Evolutionary conservation across 2,888 invertebrate genomes (phyloP), one percentile per base, ranked within the genome.

Genomic region (Mechanitis mazaeus): DNA sequence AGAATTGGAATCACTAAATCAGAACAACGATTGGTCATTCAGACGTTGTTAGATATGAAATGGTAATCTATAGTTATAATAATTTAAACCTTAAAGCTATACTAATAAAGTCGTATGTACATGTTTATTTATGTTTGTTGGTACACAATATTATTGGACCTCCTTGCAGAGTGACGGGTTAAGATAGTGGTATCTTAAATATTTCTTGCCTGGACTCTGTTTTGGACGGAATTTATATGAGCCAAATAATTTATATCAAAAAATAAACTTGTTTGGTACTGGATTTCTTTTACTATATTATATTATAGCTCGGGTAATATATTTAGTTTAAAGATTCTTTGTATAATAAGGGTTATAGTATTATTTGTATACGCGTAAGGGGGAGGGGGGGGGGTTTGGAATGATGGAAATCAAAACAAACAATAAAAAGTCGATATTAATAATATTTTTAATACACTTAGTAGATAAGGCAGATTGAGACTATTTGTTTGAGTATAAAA

Each of bases 111-210:
- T 45, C 56, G 56, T 28, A 33, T 47, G 7, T 11, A 28, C 11
- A 38, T 12, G 59, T 20, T 33, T 58, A 38, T 56, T 6, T 54
- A 59, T 56, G n/a, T 33, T 69, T 59, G 63, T 64, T 53, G 50
- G 59, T 55, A 55, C 59, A 55, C 64, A 62, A 64, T 65, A 60
- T 61, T 54, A 60, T 59, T 64, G 69, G 74, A 71, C 72, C 74
- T 71, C 73, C 74, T 68, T 64, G 73, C 59, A 66, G 67, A 68
- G 72, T 67, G 73, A 72, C 73, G 68, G 71, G 70, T 68, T 66
- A 57, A 69, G 74, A 74, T 74, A 71, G 68, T 57, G 64, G 69
- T 69, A 74, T 74, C 73, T 74, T 74, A 74, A 73, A 72, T 74
- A 74, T 72, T 74, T 71, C 66, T 71, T 69, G 70, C 67, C 69